Conservation (phyloP, 2,888 invertebrate genomes). For the Gortyna flavago region DNA sequence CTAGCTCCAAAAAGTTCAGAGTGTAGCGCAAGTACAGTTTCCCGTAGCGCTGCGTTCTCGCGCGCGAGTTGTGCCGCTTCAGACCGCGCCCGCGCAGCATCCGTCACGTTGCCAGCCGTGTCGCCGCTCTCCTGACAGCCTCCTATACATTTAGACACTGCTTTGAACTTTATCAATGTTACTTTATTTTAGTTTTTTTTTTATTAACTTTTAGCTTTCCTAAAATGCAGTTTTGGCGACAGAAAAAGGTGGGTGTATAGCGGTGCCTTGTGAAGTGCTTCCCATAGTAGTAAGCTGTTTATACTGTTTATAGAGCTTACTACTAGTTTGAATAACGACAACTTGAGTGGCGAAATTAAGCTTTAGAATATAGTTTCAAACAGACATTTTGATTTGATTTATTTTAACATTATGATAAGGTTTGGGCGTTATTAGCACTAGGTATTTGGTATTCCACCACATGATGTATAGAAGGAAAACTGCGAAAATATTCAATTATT, state of each 20-base stretch:
- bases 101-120: slow-evolving; percentile 76
- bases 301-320: background rate
- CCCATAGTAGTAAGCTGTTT: no score
- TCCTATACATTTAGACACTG: slow-evolving; percentile 66
- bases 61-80: slow-evolving; percentile 91
- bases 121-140: slow-evolving; percentile 81
- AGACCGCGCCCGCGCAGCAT: slow-evolving; percentile 90
- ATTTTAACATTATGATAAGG: background rate
- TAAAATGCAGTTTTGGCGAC: background rate
- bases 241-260: background rate
- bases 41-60: slow-evolving; percentile 93
- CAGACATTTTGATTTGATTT: background rate
- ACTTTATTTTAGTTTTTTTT: no score
- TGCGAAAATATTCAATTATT: background rate
- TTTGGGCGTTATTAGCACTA: background rate
- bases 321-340: background rate
- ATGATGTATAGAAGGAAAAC: background rate
- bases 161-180: slow-evolving; percentile 24
- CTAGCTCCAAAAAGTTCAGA: slow-evolving; percentile 95
- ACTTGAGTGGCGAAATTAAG: background rate
- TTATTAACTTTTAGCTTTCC: no score
- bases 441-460: background rate
- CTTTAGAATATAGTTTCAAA: background rate
- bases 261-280: background rate
- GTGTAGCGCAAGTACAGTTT: slow-evolving; percentile 93